These are phyloP conservation scores for Pyrrhosoma nymphula DNA, from an alignment of 2,888 invertebrate genomes.

Conservation along the genomic window DNA sequence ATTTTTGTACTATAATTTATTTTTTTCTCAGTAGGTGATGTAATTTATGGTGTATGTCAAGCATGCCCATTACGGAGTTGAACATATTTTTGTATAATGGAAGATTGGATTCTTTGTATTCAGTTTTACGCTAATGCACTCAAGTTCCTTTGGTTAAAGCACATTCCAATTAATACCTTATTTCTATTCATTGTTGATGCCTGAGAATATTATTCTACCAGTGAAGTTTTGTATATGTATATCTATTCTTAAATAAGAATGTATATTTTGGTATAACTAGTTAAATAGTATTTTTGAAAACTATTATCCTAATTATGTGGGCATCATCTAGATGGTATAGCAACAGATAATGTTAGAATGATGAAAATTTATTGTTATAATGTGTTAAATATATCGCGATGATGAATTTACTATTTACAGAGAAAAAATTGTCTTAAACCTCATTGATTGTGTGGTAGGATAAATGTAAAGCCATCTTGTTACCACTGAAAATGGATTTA, in stretches of 20 bases:
- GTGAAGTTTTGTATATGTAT: slow-evolving; percentile 22
- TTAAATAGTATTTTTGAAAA: slow-evolving; percentile 20
- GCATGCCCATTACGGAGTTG: neutral
- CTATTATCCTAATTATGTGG: neutral
- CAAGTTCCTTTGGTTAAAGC: slow-evolving; percentile 18
- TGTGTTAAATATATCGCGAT: neutral
- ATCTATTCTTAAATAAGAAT: slow-evolving; percentile 40
- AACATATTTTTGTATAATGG: neutral
- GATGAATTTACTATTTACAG: neutral
- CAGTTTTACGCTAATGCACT: neutral
- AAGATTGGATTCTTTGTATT: neutral
- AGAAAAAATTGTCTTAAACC: neutral
- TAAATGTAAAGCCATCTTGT: neutral
- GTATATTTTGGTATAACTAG: slow-evolving; percentile 63
- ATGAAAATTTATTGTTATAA: neutral
- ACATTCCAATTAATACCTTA: neutral
- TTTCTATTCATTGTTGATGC: neutral
- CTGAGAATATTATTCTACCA: neutral
- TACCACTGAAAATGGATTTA: neutral
- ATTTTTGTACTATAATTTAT: neutral
- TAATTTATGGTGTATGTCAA: neutral
- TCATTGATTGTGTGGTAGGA: neutral
- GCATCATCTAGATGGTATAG: neutral
- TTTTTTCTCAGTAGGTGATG: neutral
- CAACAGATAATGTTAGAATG: neutral